phyloP scores from a whole-genome alignment of 2,113 vertebrate genomes.

The Camarhynchus parvulus region DNA sequence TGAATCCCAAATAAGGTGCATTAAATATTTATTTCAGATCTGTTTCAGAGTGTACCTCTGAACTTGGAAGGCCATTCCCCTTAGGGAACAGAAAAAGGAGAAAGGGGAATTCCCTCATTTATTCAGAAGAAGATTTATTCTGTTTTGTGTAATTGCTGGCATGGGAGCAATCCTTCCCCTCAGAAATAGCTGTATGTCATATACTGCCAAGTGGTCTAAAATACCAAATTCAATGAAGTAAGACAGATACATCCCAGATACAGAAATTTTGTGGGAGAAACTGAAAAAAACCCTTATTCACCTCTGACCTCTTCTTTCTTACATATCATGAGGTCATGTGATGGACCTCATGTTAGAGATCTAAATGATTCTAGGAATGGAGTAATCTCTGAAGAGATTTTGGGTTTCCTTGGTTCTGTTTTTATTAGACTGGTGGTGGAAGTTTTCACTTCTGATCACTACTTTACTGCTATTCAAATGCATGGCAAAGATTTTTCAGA shows the following conservation, averaged over 20 bases:
- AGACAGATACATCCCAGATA: background rate
- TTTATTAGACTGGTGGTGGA: background rate
- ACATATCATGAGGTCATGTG: background rate
- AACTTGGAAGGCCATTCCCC: background rate
- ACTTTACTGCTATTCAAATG: background rate
- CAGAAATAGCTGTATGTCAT: background rate
- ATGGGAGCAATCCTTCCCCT: background rate
- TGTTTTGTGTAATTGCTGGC: background rate
- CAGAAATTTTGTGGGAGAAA: background rate
- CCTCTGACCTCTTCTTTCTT: background rate
- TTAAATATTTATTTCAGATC: background rate
- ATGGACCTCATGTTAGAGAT: background rate
- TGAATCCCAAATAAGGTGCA: background rate
- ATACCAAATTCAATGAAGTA: background rate
- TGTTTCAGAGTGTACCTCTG: background rate
- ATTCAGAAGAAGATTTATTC: background rate
- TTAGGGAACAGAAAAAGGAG: background rate
- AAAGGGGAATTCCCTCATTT: background rate
- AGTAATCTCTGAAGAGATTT: background rate
- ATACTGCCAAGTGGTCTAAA: background rate
- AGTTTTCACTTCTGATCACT: background rate
- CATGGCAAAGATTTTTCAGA: background rate
- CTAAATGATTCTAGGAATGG: background rate
- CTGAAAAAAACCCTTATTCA: background rate
- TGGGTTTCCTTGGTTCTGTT: background rate